These are phyloP conservation scores for Hyposoter dolosus DNA, from an alignment of 2,888 invertebrate species.

Conservation along the genomic window DNA sequence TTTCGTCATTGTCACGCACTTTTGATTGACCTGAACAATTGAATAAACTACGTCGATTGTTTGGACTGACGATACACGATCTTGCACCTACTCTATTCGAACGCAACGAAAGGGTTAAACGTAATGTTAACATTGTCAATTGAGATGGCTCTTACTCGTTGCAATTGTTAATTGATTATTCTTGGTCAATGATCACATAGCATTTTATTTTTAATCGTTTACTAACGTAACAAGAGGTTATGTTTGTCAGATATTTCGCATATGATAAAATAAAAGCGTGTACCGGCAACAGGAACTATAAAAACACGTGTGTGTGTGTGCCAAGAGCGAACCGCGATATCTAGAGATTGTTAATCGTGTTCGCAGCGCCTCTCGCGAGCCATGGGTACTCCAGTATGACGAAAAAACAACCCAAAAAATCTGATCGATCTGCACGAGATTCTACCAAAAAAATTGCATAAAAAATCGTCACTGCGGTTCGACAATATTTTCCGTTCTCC, in stretches of 20 bases:
- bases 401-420: no score
- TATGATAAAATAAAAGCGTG: neutral
- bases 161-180: neutral
- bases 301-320: neutral
- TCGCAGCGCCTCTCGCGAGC: neutral
- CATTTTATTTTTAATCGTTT: neutral
- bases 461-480: no score
- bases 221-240: neutral
- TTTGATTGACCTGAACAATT: neutral
- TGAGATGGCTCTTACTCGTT: neutral
- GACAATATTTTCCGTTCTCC: no score
- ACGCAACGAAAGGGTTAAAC: conserved; percentile 32
- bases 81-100: conserved; percentile 25
- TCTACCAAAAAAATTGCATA: neutral
- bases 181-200: neutral
- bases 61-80: conserved; percentile 26
- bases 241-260: neutral
- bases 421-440: neutral
- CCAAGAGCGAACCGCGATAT: neutral
- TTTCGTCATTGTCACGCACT: neutral
- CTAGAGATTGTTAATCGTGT: neutral
- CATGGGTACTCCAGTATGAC: neutral
- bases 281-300: neutral
- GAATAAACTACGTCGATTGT: conserved; percentile 42
- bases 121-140: conserved; percentile 46